Base-by-base conservation (phyloP, 2,888 invertebrate species). In the Tromatobia lineatoria region DNA sequence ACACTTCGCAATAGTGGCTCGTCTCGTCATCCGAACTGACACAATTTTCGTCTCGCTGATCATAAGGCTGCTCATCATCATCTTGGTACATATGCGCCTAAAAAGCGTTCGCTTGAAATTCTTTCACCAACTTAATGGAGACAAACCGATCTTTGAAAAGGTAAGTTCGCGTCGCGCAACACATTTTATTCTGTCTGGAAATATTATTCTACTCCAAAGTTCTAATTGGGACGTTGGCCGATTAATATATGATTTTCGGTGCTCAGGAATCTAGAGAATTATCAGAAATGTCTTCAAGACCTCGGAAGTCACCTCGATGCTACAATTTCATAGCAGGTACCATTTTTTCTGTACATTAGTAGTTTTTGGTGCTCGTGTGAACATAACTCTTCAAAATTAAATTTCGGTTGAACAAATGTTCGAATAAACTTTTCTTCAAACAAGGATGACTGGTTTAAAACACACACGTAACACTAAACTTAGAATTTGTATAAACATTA, bases 1-100 rank as follows among this genome's bases (percentile, higher is more conserved):
- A 99, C n/a, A 96, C 95, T 91, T 97, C 97, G 94, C 97, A 97
- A 93, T 95, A 96, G 90, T 94, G 94, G 59, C 94, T 93, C 59
- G 71, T 82, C 47, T 82, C 85, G 54, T 87, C 87, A 70, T 87
- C 88, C 29, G 89, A 86, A 85, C 87, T 89, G 59, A 59, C 38
- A 76, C 88, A 86, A 75, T 87, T 90, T 86, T 92, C 91, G 80
- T 90, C 89, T 83, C 88, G 88, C 73, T 83, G 85, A 86, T 91
- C 90, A 71, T 88, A 88, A 25, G 88, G 86, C 57, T 90, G 88
- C 52, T 88, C 88, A 18, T 71, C 50, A 64, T 89, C 88, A 34
- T 83, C 86, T 82, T 87, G 69, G 88, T 91, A 90, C 52, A 88
- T 88, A 77, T 88, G 85, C 73, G 88, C 91, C 93, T 93, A 90